These are phyloP conservation scores for Toxonevra muliebris DNA, from an alignment of 2,888 invertebrate genomes.

Conservation along the genomic window DNA sequence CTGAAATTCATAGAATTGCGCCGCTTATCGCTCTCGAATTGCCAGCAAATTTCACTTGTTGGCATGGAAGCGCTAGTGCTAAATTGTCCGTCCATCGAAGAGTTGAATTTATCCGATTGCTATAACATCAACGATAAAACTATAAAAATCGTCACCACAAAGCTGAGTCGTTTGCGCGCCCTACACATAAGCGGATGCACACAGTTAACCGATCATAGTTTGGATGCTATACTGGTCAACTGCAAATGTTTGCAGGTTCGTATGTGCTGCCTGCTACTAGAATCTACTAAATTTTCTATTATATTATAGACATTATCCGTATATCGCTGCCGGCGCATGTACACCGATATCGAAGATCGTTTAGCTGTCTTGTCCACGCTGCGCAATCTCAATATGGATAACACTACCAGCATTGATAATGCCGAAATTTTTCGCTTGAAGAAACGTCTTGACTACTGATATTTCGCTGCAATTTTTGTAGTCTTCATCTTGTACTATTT, in stretches of 20 bases:
- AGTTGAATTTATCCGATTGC: conserved; percentile 74
- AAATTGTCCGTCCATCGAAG: conserved; percentile 77
- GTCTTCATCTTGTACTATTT: conserved; percentile 61
- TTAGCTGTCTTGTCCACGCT: conserved; percentile 54
- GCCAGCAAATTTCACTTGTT: conserved; percentile 74
- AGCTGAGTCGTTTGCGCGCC: conserved; percentile 60
- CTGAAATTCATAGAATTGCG: conserved; percentile 73
- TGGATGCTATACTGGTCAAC: conserved; percentile 66
- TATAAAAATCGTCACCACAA: conserved; percentile 65
- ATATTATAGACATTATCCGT: conserved; percentile 52
- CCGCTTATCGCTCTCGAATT: conserved; percentile 72
- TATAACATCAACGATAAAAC: conserved; percentile 75
- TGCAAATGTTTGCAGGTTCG: conserved; percentile 64
- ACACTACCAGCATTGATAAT: conserved; percentile 55
- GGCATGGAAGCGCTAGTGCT: conserved; percentile 72
- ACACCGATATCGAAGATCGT: conserved; percentile 60
- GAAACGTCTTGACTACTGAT: conserved; percentile 63
- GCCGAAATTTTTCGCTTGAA: conserved; percentile 59
- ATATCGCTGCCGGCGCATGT: conserved; percentile 61
- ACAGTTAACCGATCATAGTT: conserved; percentile 67
- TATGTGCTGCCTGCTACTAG: not conserved
- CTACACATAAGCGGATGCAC: conserved; percentile 67
- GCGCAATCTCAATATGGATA: conserved; percentile 58
- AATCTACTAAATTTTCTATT: conserved; percentile 9
- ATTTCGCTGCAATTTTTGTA: conserved; percentile 61